A percentile compares a stretch with the other conserved stretches of the same genome.
Evolutionary conservation across 1,140 invertebrate species (phyloP).

Genomic region (Eubasilissa regina): DNA sequence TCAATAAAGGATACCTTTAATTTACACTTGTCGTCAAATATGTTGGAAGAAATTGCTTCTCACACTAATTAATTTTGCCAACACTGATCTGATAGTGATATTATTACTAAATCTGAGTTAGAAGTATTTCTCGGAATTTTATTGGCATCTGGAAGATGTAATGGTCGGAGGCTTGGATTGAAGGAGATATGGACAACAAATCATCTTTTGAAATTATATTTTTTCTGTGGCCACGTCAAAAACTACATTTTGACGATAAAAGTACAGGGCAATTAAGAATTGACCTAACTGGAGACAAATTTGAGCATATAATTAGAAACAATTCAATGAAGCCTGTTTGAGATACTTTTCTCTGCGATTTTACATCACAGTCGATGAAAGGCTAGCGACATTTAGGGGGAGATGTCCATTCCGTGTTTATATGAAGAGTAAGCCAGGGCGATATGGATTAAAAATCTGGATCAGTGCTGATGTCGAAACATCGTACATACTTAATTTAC

Average conservation of each 20-base stretch:
- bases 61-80: neutral
- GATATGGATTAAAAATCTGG: conserved; percentile 64
- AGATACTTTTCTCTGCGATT: conserved; percentile 39
- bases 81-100: neutral
- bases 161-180: conserved; percentile 5
- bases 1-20: conserved; percentile 15
- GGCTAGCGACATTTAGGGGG: conserved; percentile 58
- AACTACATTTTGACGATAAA: conserved; percentile 28
- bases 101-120: conserved; percentile 2
- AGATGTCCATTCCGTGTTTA: conserved; percentile 58
- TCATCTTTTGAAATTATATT: conserved; percentile 2
- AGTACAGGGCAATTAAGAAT: conserved; percentile 1
- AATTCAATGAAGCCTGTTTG: conserved; percentile 3
- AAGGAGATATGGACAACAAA: conserved; percentile 29
- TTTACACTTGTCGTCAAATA: neutral
- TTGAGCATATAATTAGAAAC: neutral
- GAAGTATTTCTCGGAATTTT: conserved; percentile 21
- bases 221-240: conserved; percentile 7
- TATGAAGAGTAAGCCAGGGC: conserved; percentile 62
- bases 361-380: conserved; percentile 57
- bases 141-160: conserved; percentile 12
- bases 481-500: conserved; percentile 18
- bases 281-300: neutral
- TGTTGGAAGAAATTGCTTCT: conserved; percentile 6
- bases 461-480: conserved; percentile 60